These are phyloP conservation scores for Antheraea pernyi DNA, from an alignment of 1,140 invertebrate species.

Conservation along the genomic window DNA sequence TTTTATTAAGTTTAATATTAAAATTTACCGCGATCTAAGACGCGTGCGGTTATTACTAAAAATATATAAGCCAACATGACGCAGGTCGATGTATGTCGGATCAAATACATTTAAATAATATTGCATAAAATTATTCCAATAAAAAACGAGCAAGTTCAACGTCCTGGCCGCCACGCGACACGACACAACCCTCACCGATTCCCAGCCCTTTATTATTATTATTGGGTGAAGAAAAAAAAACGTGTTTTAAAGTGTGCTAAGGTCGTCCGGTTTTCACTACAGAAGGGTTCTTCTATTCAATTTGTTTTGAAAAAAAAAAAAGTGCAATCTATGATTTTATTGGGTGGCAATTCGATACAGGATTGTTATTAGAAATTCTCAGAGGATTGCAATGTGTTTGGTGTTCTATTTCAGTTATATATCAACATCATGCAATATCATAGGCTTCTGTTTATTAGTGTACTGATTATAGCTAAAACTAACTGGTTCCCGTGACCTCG, in stretches of 20 bases:
- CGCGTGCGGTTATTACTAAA: too few species aligned
- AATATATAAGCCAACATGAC: too few species aligned
- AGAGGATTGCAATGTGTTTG: too few species aligned
- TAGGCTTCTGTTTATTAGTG: too few species aligned
- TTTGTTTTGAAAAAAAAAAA: slow-evolving; percentile 20
- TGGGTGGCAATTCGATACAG: slow-evolving; percentile 33
- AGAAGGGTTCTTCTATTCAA: slow-evolving; percentile 32
- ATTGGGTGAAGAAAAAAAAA: slow-evolving; percentile 35
- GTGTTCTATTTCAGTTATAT: too few species aligned
- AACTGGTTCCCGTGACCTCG: too few species aligned
- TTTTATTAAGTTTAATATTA: too few species aligned
- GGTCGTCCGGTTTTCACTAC: slow-evolving; percentile 43
- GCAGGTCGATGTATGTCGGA: not conserved
- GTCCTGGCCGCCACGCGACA: slow-evolving; percentile 51
- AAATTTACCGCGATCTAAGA: too few species aligned
- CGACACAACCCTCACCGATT: slow-evolving; percentile 32
- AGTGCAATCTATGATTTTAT: slow-evolving; percentile 25
- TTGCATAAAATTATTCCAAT: slow-evolving; percentile 4
- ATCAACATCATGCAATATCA: too few species aligned
- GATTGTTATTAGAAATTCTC: not conserved
- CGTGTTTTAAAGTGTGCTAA: slow-evolving; percentile 55
- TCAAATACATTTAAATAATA: slow-evolving; percentile 6
- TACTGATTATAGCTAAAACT: too few species aligned
- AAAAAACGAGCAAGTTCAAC: slow-evolving; percentile 38
- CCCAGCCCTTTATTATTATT: slow-evolving; percentile 36